Percentiles rank a stretch among this genome's conserved stretches.
phyloP scores from a whole-genome alignment of 1,140 invertebrate genomes.

The Anthonomus grandis region DNA sequence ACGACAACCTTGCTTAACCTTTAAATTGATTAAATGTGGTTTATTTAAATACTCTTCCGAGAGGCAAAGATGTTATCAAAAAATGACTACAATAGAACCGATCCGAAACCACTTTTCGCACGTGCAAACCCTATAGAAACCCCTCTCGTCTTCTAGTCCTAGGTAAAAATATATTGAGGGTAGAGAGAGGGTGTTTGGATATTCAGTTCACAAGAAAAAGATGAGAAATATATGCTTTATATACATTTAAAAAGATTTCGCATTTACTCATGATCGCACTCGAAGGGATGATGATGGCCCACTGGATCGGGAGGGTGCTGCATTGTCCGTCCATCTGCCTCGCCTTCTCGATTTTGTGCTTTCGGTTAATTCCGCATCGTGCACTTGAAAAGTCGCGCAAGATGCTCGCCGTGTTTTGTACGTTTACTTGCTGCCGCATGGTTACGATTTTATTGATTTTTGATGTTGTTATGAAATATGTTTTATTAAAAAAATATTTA shows the following conservation, averaged over 20 bases:
- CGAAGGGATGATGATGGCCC: constrained; percentile 29
- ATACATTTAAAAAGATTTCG: constrained; percentile 35
- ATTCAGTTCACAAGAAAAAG: constrained; percentile 21
- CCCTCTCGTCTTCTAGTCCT: constrained; percentile 15
- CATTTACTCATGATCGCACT: constrained; percentile 39
- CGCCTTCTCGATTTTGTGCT: constrained; percentile 32
- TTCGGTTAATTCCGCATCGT: constrained; percentile 35
- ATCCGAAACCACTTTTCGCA: constrained; percentile 27
- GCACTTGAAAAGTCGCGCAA: constrained; percentile 38
- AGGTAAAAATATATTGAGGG: no score
- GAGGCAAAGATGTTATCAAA: not conserved
- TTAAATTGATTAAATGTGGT: no score
- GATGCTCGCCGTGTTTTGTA: no score
- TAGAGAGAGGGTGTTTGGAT: constrained; percentile 15
- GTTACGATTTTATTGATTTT: no score
- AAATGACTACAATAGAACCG: no score
- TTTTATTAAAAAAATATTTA: no score
- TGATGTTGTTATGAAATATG: no score
- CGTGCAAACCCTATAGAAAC: constrained; percentile 14
- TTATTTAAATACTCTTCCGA: no score
- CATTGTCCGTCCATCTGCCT: constrained; percentile 42
- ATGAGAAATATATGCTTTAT: constrained; percentile 21
- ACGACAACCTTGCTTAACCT: no score
- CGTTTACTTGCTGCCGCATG: no score
- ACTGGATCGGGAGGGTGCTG: constrained; percentile 26